These are phyloP conservation scores for Mustelus asterias DNA, from an alignment of 2,113 vertebrate species.

Conservation along the genomic window DNA sequence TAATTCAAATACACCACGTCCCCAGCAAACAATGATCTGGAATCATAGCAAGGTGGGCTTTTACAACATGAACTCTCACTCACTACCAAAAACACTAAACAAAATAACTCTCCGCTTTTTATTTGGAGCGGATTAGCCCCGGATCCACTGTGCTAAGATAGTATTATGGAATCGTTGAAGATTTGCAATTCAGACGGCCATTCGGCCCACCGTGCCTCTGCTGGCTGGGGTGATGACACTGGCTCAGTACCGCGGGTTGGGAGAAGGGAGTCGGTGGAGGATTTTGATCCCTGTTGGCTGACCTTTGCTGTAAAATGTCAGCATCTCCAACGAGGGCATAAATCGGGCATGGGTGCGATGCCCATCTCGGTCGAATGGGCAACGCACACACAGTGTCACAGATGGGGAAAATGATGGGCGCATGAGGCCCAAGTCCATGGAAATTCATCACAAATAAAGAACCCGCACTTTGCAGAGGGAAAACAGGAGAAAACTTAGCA, in stretches of 20 bases:
- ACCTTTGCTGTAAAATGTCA: not conserved
- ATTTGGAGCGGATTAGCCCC: not conserved
- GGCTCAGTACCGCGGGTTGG: too few relatives aligned
- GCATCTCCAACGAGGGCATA: not conserved
- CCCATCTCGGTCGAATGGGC: not conserved
- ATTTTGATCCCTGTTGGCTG: not conserved
- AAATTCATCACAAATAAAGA: not conserved
- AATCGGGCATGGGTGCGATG: not conserved
- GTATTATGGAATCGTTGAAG: not conserved
- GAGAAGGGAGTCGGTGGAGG: not conserved
- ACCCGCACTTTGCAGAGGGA: not conserved
- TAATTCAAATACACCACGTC: not conserved
- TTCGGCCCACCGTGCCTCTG: not conserved
- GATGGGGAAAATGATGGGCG: not conserved
- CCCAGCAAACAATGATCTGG: not conserved
- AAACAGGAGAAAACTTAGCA: not conserved
- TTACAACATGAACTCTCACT: not conserved
- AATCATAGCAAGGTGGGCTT: not conserved
- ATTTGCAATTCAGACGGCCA: not conserved
- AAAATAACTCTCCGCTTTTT: not conserved
- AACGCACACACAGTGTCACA: too few relatives aligned
- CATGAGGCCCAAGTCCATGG: not conserved
- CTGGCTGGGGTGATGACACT: not conserved
- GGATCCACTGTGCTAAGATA: not conserved
- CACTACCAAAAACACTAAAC: not conserved